Evolutionary conservation across 2,888 invertebrate genomes (phyloP).

Genomic region (Conomelus anceps): DNA sequence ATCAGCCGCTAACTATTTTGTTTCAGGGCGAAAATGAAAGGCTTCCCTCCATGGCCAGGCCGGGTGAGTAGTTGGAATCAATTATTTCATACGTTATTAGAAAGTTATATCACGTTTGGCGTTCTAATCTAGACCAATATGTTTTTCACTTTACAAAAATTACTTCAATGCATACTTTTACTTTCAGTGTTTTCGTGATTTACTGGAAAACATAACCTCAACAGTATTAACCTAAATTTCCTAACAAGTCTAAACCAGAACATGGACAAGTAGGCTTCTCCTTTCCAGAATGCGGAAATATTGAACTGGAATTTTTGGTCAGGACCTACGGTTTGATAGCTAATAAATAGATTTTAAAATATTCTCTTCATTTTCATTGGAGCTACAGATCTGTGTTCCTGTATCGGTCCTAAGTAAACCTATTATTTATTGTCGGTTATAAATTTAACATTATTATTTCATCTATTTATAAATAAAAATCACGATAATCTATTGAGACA

Average conservation of each 20-base stretch:
- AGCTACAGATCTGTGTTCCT: too few species aligned
- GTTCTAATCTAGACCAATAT: background rate
- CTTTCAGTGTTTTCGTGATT: background rate
- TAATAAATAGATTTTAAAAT: too few species aligned
- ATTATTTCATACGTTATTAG: background rate
- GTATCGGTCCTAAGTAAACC: too few species aligned
- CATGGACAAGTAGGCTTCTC: background rate
- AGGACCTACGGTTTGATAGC: background rate
- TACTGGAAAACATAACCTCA: slow-evolving; percentile 3
- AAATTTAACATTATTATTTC: too few species aligned
- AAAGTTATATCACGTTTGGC: background rate
- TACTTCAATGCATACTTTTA: background rate
- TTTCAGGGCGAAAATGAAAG: slow-evolving; percentile 96
- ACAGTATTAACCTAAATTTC: background rate
- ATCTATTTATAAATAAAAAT: too few species aligned
- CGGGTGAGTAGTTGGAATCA: slow-evolving; percentile 64
- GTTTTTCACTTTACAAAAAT: background rate
- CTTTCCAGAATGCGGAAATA: background rate
- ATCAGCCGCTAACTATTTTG: slow-evolving; percentile 38
- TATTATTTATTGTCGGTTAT: too few species aligned
- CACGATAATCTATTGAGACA: too few species aligned
- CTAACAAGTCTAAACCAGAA: background rate
- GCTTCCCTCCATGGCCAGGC: slow-evolving; percentile 94
- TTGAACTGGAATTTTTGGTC: background rate
- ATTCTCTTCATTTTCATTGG: too few species aligned